Percentiles rank a stretch among this genome's conserved stretches.
These are phyloP conservation scores for Pachypeltis micranthus DNA, from an alignment of 1,140 invertebrate genomes.

Conservation along the genomic window DNA sequence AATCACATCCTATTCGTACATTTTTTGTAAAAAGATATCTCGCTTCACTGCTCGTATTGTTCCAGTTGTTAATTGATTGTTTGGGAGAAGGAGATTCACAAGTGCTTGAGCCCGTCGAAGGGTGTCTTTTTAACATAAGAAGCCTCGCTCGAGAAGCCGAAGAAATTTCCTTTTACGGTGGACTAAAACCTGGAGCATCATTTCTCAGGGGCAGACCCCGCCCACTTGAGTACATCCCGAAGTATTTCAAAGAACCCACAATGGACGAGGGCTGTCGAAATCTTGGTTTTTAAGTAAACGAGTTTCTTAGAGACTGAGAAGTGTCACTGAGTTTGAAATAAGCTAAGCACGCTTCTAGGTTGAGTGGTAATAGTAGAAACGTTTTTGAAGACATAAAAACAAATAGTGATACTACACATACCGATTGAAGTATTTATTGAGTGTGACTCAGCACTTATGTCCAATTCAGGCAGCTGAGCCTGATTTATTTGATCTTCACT, in stretches of 20 bases:
- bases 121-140: slow-evolving; percentile 6
- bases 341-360: too few relatives aligned
- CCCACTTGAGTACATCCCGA: not conserved
- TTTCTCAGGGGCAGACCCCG: not conserved
- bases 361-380: too few relatives aligned
- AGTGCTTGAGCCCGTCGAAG: not conserved
- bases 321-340: too few relatives aligned
- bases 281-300: too few relatives aligned
- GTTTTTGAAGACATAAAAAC: too few relatives aligned
- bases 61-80: slow-evolving; percentile 5
- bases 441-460: not conserved
- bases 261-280: not conserved
- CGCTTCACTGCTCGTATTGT: not conserved
- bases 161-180: slow-evolving; percentile 5
- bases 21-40: not conserved
- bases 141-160: slow-evolving; percentile 8
- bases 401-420: too few relatives aligned
- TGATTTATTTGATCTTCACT: not conserved
- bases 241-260: not conserved
- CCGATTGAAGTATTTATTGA: not conserved
- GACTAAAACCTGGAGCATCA: not conserved
- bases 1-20: not conserved
- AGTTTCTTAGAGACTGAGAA: too few relatives aligned
- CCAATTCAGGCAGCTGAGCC: not conserved
- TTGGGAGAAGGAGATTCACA: not conserved